These are phyloP conservation scores for Pachyuromys duprasi DNA, from an alignment of 2,797 vertebrate genomes.

Conservation along the genomic window DNA sequence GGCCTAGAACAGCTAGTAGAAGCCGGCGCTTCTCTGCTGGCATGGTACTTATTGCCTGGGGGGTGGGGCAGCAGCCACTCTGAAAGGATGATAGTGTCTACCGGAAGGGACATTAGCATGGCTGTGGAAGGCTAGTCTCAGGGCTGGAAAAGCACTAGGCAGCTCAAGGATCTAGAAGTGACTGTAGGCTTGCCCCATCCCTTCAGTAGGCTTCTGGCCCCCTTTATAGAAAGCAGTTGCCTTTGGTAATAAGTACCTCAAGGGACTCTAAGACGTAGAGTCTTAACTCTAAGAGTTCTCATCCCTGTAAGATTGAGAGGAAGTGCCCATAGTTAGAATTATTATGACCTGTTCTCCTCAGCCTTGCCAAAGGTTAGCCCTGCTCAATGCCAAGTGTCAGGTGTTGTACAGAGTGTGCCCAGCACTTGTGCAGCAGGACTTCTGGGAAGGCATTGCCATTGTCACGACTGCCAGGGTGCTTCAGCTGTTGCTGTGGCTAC, in stretches of 20 bases:
- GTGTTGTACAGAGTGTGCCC: background rate
- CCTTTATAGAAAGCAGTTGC: slow-evolving; percentile 8
- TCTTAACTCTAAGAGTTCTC: background rate
- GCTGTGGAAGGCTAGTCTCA: background rate
- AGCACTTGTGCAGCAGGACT: background rate
- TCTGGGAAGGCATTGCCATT: background rate
- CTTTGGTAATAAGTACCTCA: background rate
- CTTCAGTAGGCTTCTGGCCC: background rate
- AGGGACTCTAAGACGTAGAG: background rate
- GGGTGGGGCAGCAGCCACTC: background rate
- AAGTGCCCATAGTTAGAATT: background rate
- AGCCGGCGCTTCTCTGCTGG: background rate
- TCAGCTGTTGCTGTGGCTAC: background rate
- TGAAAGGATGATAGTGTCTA: background rate
- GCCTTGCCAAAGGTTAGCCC: background rate
- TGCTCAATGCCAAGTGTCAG: background rate
- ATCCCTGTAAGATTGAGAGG: background rate
- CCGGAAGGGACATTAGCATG: too few species aligned
- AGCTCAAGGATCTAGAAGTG: background rate
- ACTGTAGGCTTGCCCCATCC: background rate
- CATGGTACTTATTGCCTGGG: background rate
- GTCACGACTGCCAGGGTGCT: background rate
- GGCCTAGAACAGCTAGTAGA: background rate
- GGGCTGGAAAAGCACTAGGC: background rate
- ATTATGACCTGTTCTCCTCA: background rate